phyloP scores from a whole-genome alignment of 2,888 invertebrate species.

The Sarcophaga variegata region DNA sequence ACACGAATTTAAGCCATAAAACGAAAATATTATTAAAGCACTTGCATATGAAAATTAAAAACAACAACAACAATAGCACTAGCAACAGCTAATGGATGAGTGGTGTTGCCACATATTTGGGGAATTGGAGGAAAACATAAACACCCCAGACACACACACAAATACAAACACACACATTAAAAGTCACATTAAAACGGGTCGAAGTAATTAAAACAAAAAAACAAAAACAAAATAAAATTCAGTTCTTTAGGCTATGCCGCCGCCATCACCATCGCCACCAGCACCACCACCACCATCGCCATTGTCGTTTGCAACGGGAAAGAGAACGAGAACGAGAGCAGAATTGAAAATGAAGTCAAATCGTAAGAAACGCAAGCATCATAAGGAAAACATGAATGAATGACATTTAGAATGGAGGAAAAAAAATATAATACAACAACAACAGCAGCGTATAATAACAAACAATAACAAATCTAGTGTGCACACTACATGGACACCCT shows the following conservation, averaged over 20 bases:
- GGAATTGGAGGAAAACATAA: slow-evolving; percentile 9
- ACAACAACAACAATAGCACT: slow-evolving; percentile 16
- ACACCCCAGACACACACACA: slow-evolving; percentile 25
- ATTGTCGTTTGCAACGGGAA: not conserved
- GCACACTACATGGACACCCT: no score
- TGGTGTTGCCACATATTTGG: slow-evolving; percentile 52
- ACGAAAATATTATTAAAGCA: slow-evolving; percentile 46
- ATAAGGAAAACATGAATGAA: slow-evolving; percentile 68
- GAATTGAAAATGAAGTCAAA: slow-evolving; percentile 24
- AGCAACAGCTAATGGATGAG: not conserved
- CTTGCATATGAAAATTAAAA: slow-evolving; percentile 15
- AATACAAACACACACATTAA: not conserved
- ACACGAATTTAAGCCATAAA: slow-evolving; percentile 72
- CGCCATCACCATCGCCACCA: not conserved
- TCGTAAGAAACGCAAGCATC: slow-evolving; percentile 29
- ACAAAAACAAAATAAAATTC: no score
- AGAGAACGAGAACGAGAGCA: not conserved
- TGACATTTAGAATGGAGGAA: slow-evolving; percentile 34
- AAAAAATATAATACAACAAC: not conserved
- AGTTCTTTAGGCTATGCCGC: slow-evolving; percentile 48
- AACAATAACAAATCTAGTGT: slow-evolving; percentile 26
- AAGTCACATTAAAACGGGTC: slow-evolving; percentile 62
- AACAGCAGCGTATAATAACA: slow-evolving; percentile 26
- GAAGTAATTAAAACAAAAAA: slow-evolving; percentile 59
- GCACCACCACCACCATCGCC: not conserved